Base-by-base conservation (phyloP, 2,797 vertebrate genomes). In the Lindbergichthys nudifrons region DNA sequence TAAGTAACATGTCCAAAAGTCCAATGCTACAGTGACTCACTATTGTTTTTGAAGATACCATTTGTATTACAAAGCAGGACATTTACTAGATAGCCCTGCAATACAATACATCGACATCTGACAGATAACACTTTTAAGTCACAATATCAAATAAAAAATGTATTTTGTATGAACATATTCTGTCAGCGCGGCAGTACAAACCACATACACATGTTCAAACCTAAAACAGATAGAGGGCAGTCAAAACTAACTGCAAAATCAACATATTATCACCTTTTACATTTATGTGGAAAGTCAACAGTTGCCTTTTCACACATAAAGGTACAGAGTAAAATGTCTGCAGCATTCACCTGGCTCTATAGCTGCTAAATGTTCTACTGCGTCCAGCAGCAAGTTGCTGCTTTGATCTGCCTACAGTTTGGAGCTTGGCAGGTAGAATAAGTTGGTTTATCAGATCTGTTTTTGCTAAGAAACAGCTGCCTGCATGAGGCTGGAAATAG, bases 101-200 rank as follows among this genome's bases (percentile, higher is more conserved):
- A 36, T 36, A 9, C 32, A 36, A 36, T 36, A 36, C 32, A 36
- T 36, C 9, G 32, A 36, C 32, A 9, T 36, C 32, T 36, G 32
- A 36, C 32, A 36, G 6, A 36, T 36, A 7, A 1, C 32, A 9
- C 32, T 12, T 30, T 14, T 60, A 13, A 70, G 32, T 23, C 3
- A 54, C 6, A 19, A 16, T 32, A 52, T 60, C 26, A 80, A 21
- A 54, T 67, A 19, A 32, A 21, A 61, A 61, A 18, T 9, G 18
- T 50, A 26, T 67, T 48, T 57, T 59, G 50, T 56, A 10, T 16
- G 14, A 52, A 47, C 21, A 52, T 42, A 47, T 26, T 42, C 42
- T 13, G 15, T 51, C 7, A n/a, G 19, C 52, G 10, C 50, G 16
- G 2, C 19, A 54, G 15, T 65, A 65, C 14, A 12, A 32, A 58